Evolutionary conservation across 2,888 invertebrate species (phyloP), one percentile per base, ranked within the genome.

Genomic region (Tipula unca): DNA sequence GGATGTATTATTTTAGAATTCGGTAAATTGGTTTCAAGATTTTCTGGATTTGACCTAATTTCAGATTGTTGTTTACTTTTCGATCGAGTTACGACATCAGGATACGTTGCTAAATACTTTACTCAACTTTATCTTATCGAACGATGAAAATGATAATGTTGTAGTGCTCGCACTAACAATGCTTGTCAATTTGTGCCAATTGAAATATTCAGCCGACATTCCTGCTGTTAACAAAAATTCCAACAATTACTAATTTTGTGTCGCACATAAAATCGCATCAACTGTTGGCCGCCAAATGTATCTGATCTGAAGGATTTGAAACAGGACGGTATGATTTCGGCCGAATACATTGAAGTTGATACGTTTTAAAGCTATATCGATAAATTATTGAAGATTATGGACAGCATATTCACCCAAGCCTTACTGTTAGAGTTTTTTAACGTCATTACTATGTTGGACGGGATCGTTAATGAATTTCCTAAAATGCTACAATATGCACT

Each of bases 181-280:
- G 14, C 90, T 96, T 0, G 95, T 95, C 0, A 96, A 96, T 91
- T 90, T 96, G 2, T 96, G 96, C 89, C 95, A 95, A n/a, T 88
- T 95, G 94, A 87, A 96, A 96, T 89, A 90, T 95, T 86, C 94
- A 95, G 0, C 95, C 95, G 0, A 92, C 83, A 10, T 83, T 95
- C 69, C 95, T 95, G 88, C 93, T 94, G 0, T 91, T 96, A 36
- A 93, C 95, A 91, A 93, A 95, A 87, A 93, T 93, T 6, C 93
- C 95, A 0, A 95, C 96, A 85, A 88, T 89, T 8, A 89, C 90
- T 6, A 89, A 88, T 39, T 90, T 90, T 48, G 89, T 89, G 35
- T 87, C 89, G 0, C 88, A 89, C 85, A 90, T 90, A 42, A 89
- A 89, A 85, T 87, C 88, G 48, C 90, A 88, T 86, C 90, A 90